Evolutionary conservation across 2,113 vertebrate species (phyloP), one percentile per base, ranked within the genome.

Genomic region (Rhinolophus ferrumequinum): DNA sequence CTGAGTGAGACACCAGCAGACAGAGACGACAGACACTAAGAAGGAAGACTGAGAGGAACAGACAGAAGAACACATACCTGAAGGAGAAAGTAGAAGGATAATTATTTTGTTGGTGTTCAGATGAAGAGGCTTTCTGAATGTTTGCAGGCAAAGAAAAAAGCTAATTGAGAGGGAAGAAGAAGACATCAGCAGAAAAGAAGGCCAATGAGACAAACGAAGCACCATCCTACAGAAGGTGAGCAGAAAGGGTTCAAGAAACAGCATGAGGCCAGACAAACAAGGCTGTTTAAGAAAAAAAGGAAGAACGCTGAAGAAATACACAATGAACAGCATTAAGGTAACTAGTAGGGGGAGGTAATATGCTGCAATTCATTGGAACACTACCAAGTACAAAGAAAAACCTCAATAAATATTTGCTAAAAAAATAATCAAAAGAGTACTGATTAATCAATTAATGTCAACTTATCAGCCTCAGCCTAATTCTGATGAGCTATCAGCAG

Each of bases 141-240:
- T 16, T 75, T 90, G n/a, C 22, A 90, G 58, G 44, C 10, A 82
- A 89, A 95, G 19, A 62, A 67, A 89, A 94, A 72, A 72, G n/a
- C 16, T 64, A 26, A 11, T 6, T 56, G 47, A 64, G 41, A 58
- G 52, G n/a, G n/a, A 21, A 75, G 16, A 69, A 66, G 38, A 95
- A 73, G 21, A 62, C 3, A 72, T 56, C 38, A 83, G 70, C 30
- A 88, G 44, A 30, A 92, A 6, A 58, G 70, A 93, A 93, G 64
- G 88, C 35, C 56, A 88, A n/a, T 77, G 18, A 90, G 58, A 90
- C 30, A 50, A 91, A 94, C 30, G 28, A 93, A 87, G 44, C 24
- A 64, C 54, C 60, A 87, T 24, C 16, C 69, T 76, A 93, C 35
- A 77, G 70, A 76, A 76, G 26, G 19, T 30, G 19, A 18, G 38